Evolutionary conservation across 2,797 vertebrate species (phyloP), one percentile per base, ranked within the genome.

Genomic region (Peromyscus eremicus): DNA sequence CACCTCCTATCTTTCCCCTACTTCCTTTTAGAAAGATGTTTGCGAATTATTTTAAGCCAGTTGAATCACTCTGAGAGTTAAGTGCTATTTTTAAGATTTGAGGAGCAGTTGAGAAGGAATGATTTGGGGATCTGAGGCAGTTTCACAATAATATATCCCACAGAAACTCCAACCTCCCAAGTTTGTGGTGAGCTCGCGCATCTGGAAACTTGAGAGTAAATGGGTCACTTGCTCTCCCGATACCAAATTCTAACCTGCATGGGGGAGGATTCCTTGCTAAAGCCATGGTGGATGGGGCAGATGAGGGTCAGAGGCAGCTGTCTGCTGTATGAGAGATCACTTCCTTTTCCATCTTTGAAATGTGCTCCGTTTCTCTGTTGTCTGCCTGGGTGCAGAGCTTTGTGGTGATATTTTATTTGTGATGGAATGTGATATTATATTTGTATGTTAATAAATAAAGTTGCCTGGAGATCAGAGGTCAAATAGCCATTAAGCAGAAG

Each of bases 11-110:
- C 66, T 60, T 86, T 93, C 29, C 55, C 86, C 34, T n/a, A 77
- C 87, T 97, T 97, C 77, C 89, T 90, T 97, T 93, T 85, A 95
- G 95, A 96, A 96, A 95, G 94, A 91, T 92, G 94, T 96, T 97
- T 97, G 95, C 83, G 96, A 95, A 91, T 97, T 98, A 97, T 95
- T 98, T 96, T 97, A 96, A 97, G 95, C 86, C 49, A 73, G 75
- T 97, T 94, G 89, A 97, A 94, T 95, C 95, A 95, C 73, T 94
- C 84, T 91, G 91, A 95, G 94, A 95, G 64, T 91, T 91, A 88
- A 82, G 49, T 79, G 83, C 83, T 96, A 94, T 95, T 97, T 98
- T 97, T 95, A 97, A 97, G 83, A 49, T 81, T 95, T 92, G 89
- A 95, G 91, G 95, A 97, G 75, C 68, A 71, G 89, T 93, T 88